Evolutionary conservation across 1,140 invertebrate species (phyloP), one percentile per base, ranked within the genome.

Genomic region (Drosophila aff.): DNA sequence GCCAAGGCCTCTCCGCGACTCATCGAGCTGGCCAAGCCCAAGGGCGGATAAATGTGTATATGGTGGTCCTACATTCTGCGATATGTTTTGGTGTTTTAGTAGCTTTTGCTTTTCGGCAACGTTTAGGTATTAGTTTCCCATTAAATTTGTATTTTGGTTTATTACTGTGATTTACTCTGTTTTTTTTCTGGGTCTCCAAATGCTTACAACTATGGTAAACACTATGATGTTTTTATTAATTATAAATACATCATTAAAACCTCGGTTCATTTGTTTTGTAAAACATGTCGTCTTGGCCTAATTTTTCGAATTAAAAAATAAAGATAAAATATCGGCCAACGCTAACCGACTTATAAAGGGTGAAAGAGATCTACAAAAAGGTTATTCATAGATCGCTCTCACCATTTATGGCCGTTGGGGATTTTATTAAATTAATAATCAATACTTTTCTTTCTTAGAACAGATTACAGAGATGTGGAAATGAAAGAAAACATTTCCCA

Each of bases 1-100:
- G 93, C 93, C 49, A 93, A 93, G 61, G 79, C 94, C 21, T 93
- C 93, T 33, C 92, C 93, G 15, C 87, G 94, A 15, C 93, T 94
- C 43, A 79, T 93, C 46, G 93, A 94, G 63, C 65, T 94, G 64
- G 93, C 94, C 31, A 93, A 94, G 73, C 93, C 94, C 4, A 92
- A 91, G 23, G 85, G 85, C 21, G 65, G 65, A 4, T 81, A 72
- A 15, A 10, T 41, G 33, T 21, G n/a, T 9, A 15, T n/a, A 38
- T 57, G 23, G 43, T 47, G 13, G 18, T n/a, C 15, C 13, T 26
- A n/a, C 9, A 10, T 31, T 21, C 13, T 28, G 21, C 13, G 9
- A 23, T 57, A 21, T 21, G 58, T 21, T 44, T 41, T 36, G 31
- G 26, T 49, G 41, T 53, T 59, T 50, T 66, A 28, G 40, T 18